Conservation (phyloP, 1,140 invertebrate species). For the Lasioglossum albipes region DNA sequence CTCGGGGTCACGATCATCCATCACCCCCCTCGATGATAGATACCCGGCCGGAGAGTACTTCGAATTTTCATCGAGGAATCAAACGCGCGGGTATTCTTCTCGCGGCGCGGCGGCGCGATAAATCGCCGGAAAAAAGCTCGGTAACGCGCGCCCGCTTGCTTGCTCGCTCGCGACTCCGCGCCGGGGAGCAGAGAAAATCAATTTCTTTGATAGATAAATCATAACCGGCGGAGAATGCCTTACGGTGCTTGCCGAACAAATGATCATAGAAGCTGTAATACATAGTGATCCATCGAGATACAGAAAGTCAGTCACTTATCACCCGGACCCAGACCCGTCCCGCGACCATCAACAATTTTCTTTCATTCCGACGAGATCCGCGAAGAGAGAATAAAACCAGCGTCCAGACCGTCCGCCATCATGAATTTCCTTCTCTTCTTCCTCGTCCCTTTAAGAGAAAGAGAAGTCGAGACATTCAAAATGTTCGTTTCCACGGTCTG, state of each 20-base stretch:
- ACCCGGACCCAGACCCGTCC: neutral
- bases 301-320: conserved; percentile 50
- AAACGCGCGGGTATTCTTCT: conserved; percentile 27
- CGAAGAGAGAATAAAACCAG: conserved; percentile 38
- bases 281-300: conserved; percentile 45
- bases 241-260: conserved; percentile 46
- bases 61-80: conserved; percentile 49
- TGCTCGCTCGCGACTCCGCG: neutral
- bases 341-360: conserved; percentile 26
- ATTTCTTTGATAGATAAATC: conserved; percentile 48
- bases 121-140: conserved; percentile 39
- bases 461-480: too few species aligned
- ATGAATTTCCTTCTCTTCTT: too few species aligned
- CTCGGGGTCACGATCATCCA: conserved; percentile 27
- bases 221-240: conserved; percentile 32
- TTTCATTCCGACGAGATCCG: neutral
- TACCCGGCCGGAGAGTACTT: conserved; percentile 7
- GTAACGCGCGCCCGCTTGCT: too few species aligned
- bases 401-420: neutral
- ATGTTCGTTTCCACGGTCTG: too few species aligned
- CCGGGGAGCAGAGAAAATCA: conserved; percentile 36
- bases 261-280: conserved; percentile 54
- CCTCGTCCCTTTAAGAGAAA: too few species aligned
- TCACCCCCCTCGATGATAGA: conserved; percentile 45
- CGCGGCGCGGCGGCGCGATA: conserved; percentile 45